Evolutionary conservation across 2,888 invertebrate genomes (phyloP).

Genomic region (Beris chalybata): DNA sequence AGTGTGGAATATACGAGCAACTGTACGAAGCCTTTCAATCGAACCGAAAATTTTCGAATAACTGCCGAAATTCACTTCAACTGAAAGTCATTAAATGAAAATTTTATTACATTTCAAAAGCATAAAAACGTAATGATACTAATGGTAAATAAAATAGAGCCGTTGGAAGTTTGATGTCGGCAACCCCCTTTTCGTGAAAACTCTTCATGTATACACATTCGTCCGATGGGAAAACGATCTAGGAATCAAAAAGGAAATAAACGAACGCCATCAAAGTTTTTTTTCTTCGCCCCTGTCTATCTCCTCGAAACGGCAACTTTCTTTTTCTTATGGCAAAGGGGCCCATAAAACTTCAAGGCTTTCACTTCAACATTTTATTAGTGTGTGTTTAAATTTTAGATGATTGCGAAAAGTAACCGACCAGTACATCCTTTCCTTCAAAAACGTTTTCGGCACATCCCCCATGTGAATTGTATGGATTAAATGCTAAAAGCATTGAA

Average conservation of each 20-base stretch:
- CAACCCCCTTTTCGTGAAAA: not conserved
- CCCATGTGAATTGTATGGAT: too few relatives aligned
- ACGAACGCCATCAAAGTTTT: constrained; percentile 31
- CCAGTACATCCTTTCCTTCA: not conserved
- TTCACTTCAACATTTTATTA: constrained; percentile 31
- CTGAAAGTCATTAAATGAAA: constrained; percentile 30
- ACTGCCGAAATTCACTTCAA: constrained; percentile 8
- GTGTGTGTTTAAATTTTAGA: constrained; percentile 33
- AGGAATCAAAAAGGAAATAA: constrained; percentile 22
- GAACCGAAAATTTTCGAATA: too few relatives aligned
- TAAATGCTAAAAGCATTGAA: too few relatives aligned
- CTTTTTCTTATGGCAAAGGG: not conserved
- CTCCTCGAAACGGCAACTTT: not conserved
- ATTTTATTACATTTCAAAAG: constrained; percentile 29
- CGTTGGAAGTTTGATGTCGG: not conserved
- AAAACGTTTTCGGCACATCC: too few relatives aligned
- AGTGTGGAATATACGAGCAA: too few relatives aligned
- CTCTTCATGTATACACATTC: not conserved
- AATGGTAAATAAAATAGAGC: constrained; percentile 32
- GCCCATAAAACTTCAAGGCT: constrained; percentile 19
- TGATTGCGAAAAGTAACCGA: constrained; percentile 16
- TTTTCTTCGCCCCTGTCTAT: not conserved
- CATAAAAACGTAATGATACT: constrained; percentile 34
- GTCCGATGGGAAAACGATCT: constrained; percentile 3
- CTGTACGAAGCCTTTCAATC: too few relatives aligned